Evolutionary conservation across 2,797 vertebrate genomes (phyloP), one percentile per base, ranked within the genome.

Genomic region (Mus caroli): DNA sequence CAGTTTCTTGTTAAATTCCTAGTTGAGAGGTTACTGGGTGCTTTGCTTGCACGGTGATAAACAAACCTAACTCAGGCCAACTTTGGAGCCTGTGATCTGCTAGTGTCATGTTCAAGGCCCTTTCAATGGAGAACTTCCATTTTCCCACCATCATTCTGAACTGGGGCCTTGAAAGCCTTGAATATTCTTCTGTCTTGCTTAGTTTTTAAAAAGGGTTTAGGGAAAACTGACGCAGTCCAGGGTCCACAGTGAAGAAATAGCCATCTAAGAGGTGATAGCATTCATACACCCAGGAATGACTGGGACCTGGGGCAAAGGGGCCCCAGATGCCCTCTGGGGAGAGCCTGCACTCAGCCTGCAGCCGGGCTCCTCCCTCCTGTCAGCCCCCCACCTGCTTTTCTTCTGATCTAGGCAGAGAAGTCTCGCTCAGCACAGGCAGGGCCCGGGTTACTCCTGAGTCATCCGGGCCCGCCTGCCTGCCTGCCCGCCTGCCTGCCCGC

Each of bases 401-500:
- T 86, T 73, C 76, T 4, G 0, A 73, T 88, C 71, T 86, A 52
- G 60, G 87, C 60, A 92, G 89, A 71, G 82, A 92, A 60, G 6
- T 77, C 28, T 60, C 84, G 56, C 91, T 98, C 2, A 19, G 94
- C 79, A 95, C 46, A 19, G 4, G 7, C 56, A 92, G 96, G 96
- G 92, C 97, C 97, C 52, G 96, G 60, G 90, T 94, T 97, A 94
- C 34, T 93, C n/a, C 97, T 96, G 98, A 98, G 98, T 97, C 98
- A 97, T 95, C 90, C 22, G n/a, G 14, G 3, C 73, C 37, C 91
- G 84, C 77, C 56, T 14, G 13, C 73, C 37, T 19, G 71, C 71
- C 22, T 15, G 3, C 73, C 37, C 91, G 84, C 77, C 56, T 14
- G 13, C 73, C 37, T 19, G 71, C 71, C 76, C 76, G 11, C 20